A percentile compares a stretch with the other conserved stretches of the same genome.
These are phyloP conservation scores for Coronaproctus castanopsis DNA, from an alignment of 2,888 invertebrate genomes.

Conservation along the genomic window DNA sequence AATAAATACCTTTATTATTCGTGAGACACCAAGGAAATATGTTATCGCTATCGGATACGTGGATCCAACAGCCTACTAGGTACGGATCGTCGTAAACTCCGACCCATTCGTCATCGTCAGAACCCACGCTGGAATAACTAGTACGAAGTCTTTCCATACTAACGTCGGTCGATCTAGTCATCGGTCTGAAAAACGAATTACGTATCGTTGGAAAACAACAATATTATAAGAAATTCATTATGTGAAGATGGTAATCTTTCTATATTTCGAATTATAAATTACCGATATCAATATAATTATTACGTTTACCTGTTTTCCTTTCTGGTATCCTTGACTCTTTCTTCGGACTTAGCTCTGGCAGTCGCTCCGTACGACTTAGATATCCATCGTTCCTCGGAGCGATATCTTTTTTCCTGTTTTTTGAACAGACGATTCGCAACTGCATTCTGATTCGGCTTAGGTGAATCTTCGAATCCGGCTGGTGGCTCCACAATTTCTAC, in stretches of 20 bases:
- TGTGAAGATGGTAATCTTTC: too few species aligned
- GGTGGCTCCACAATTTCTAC: slow-evolving; percentile 67
- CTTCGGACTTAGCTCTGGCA: slow-evolving; percentile 62
- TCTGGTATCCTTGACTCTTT: slow-evolving; percentile 43
- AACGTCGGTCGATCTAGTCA: slow-evolving; percentile 46
- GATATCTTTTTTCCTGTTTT: slow-evolving; percentile 53
- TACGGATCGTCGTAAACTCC: slow-evolving; percentile 58
- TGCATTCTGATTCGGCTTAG: slow-evolving; percentile 28
- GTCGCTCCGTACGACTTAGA: slow-evolving; percentile 46
- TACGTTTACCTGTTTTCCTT: slow-evolving; percentile 21
- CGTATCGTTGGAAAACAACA: too few species aligned
- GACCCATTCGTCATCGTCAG: slow-evolving; percentile 34
- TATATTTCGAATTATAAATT: too few species aligned
- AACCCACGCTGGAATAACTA: slow-evolving; percentile 23
- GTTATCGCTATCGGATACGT: slow-evolving; percentile 51
- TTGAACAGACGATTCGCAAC: slow-evolving; percentile 42
- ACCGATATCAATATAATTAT: too few species aligned
- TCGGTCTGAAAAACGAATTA: slow-evolving; percentile 20
- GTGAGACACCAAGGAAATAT: slow-evolving; percentile 30
- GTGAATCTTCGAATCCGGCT: slow-evolving; percentile 73
- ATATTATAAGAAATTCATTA: too few species aligned
- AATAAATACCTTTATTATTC: slow-evolving; percentile 19
- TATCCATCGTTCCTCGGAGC: slow-evolving; percentile 51
- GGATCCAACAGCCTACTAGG: slow-evolving; percentile 48
- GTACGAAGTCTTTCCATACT: slow-evolving; percentile 40